Conservation (phyloP, 2,888 invertebrate genomes). For the Pherbina coryleti region DNA sequence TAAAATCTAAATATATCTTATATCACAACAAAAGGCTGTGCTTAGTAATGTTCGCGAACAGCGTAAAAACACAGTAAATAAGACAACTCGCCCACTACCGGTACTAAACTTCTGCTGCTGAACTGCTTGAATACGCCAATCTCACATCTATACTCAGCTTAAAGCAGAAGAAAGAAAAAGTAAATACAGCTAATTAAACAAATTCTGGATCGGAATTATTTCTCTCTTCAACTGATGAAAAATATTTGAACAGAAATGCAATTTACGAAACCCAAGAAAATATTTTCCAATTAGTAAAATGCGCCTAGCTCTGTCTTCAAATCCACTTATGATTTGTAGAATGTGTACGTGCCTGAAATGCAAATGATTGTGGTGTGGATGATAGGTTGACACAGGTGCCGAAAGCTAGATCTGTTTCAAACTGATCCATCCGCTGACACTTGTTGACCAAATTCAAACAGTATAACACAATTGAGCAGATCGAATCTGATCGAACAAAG, state of each 20-base stretch:
- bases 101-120: too few relatives aligned
- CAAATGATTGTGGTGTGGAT: neutral
- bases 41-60: too few relatives aligned
- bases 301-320: neutral
- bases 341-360: slow-evolving; percentile 27
- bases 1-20: too few relatives aligned
- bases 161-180: neutral
- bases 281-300: neutral
- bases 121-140: too few relatives aligned
- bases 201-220: slow-evolving; percentile 5
- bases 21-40: too few relatives aligned
- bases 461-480: slow-evolving; percentile 1
- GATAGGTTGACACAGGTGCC: slow-evolving; percentile 35
- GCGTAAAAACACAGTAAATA: too few relatives aligned
- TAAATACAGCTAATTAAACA: slow-evolving; percentile 36
- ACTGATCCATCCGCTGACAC: slow-evolving; percentile 7
- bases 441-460: slow-evolving; percentile 34
- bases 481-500: slow-evolving; percentile 36
- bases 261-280: slow-evolving; percentile 9
- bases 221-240: neutral
- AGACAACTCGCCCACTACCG: too few relatives aligned
- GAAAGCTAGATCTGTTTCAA: slow-evolving; percentile 12
- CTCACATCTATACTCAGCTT: neutral
- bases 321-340: slow-evolving; percentile 21
- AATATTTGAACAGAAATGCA: slow-evolving; percentile 10